These are phyloP conservation scores for Fistularia tabacaria DNA, from an alignment of 2,797 vertebrate species.

Conservation along the genomic window DNA sequence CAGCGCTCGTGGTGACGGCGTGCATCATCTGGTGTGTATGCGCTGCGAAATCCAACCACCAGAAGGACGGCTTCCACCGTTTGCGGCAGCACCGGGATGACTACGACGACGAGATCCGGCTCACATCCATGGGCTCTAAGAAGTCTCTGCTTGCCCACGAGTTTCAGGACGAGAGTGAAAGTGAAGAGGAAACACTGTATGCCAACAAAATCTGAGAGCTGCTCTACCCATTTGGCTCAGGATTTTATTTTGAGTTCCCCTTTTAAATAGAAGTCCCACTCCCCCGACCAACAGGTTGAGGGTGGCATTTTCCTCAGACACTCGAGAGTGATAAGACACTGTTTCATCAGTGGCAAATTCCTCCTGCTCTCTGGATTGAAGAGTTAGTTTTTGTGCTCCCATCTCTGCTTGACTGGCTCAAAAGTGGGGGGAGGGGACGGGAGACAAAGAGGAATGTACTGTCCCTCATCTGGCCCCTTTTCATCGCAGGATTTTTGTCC, in stretches of 20 bases:
- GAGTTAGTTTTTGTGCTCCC: no score
- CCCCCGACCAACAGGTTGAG: no score
- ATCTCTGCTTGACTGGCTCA: no score
- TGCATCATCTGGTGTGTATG: constrained; percentile 99
- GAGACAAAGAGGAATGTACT: constrained; percentile 1
- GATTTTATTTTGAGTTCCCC: not conserved
- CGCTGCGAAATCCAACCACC: constrained; percentile 90
- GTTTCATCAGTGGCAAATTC: constrained; percentile 7
- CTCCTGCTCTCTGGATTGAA: constrained; percentile 23
- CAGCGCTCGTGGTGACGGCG: constrained; percentile 88
- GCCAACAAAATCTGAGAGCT: constrained; percentile 90
- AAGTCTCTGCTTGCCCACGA: constrained; percentile 93
- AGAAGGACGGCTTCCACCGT: constrained; percentile 97
- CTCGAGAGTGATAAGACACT: constrained; percentile 11
- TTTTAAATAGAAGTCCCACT: not conserved
- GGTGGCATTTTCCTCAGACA: not conserved
- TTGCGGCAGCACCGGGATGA: constrained; percentile 92
- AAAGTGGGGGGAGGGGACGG: constrained; percentile 1
- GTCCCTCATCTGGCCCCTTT: constrained; percentile 13
- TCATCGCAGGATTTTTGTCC: constrained; percentile 7
- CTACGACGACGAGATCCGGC: constrained; percentile 93
- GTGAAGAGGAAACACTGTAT: constrained; percentile 95
- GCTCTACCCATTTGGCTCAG: constrained; percentile 8
- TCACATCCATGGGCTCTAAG: constrained; percentile 94
- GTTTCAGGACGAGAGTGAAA: constrained; percentile 98